Percentiles rank a stretch among this genome's conserved stretches.
Conservation (phyloP, 2,888 invertebrate genomes). For the Mesorhabditis sp. region DNA sequence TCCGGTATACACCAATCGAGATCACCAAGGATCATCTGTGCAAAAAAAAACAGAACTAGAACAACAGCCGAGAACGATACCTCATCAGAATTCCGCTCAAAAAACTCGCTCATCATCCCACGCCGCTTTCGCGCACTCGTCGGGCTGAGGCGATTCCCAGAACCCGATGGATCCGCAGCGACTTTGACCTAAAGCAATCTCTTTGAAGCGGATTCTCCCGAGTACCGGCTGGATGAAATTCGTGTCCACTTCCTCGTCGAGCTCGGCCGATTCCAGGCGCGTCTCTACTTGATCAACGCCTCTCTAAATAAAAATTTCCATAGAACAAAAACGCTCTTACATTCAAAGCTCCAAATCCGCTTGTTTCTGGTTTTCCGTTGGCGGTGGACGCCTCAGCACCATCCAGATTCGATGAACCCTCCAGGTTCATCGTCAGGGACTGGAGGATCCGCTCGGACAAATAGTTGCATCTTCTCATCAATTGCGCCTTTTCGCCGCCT, state of each 20-base stretch:
- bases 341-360: conserved; percentile 29
- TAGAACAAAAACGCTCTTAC: conserved; percentile 12
- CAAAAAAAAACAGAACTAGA: not conserved
- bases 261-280: conserved; percentile 35
- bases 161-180: no score
- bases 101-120: conserved; percentile 18
- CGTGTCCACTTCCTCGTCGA: conserved; percentile 18
- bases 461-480: conserved; percentile 52
- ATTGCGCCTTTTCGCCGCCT: conserved; percentile 18
- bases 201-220: no score
- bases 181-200: no score
- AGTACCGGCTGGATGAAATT: not conserved
- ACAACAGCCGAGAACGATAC: not conserved
- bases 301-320: conserved; percentile 19
- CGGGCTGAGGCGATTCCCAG: no score
- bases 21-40: conserved; percentile 6
- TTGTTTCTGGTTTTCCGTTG: conserved; percentile 1
- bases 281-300: conserved; percentile 33
- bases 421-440: conserved; percentile 20
- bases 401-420: not conserved
- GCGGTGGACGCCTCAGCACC: conserved; percentile 7
- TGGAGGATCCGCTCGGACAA: conserved; percentile 49
- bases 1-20: conserved; percentile 7
- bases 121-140: no score
- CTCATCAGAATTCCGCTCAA: conserved; percentile 21